phyloP scores from a whole-genome alignment of 2,113 vertebrate genomes.

The Phylloscopus trochilus region DNA sequence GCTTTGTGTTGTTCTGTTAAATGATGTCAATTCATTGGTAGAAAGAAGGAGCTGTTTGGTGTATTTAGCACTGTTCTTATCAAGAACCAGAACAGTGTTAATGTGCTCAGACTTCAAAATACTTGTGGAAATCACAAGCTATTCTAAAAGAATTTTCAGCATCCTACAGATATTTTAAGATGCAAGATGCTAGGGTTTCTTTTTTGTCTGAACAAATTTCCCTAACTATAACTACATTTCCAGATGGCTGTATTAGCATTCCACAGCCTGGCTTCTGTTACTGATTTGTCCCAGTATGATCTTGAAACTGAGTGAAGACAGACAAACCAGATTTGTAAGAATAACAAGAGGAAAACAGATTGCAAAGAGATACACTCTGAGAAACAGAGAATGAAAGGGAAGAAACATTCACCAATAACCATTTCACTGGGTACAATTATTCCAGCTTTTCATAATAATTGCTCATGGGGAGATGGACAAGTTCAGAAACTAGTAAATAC shows the following conservation, averaged over 20 bases:
- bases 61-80: not conserved
- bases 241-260: slow-evolving; percentile 18
- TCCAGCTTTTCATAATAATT: not conserved
- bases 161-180: slow-evolving; percentile 2
- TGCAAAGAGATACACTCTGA: not conserved
- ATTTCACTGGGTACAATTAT: not conserved
- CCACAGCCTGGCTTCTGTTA: slow-evolving; percentile 3
- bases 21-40: not conserved
- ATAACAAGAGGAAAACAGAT: slow-evolving; percentile 6
- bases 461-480: not conserved
- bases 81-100: not conserved
- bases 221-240: slow-evolving; percentile 15
- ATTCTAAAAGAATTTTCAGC: not conserved
- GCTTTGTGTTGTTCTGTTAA: not conserved
- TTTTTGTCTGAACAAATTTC: not conserved
- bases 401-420: not conserved
- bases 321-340: not conserved
- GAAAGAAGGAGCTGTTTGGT: not conserved
- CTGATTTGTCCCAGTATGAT: slow-evolving; percentile 14
- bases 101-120: not conserved
- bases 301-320: not conserved
- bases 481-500: not conserved
- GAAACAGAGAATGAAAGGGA: not conserved
- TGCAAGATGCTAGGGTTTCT: not conserved
- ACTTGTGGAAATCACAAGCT: not conserved